These are phyloP conservation scores for Brachionus manjavacas DNA, from an alignment of 1,140 invertebrate genomes.

Conservation along the genomic window DNA sequence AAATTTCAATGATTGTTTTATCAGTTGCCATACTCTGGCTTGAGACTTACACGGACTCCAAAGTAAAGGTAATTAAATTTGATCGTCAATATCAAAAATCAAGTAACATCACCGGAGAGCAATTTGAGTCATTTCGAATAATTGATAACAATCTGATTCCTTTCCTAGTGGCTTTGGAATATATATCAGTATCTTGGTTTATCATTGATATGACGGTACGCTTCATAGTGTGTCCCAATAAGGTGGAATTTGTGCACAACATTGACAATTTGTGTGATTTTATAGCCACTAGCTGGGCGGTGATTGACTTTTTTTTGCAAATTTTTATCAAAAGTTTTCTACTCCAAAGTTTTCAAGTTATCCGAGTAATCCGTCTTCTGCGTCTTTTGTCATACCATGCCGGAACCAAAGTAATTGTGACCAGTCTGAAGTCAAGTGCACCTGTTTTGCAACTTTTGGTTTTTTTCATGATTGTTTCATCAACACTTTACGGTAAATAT, in stretches of 20 bases:
- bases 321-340: constrained; percentile 44
- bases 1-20: constrained; percentile 20
- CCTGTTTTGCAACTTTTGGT: constrained; percentile 67
- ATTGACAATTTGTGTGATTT: constrained; percentile 60
- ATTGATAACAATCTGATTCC: not conserved
- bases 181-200: constrained; percentile 29
- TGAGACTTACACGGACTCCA: not conserved
- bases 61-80: not conserved
- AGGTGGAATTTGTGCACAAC: constrained; percentile 54
- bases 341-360: constrained; percentile 48
- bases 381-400: constrained; percentile 52
- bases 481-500: constrained; percentile 79
- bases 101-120: not conserved
- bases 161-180: not conserved
- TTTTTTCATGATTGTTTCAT: constrained; percentile 89
- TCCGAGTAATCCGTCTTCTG: constrained; percentile 54
- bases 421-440: constrained; percentile 53
- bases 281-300: constrained; percentile 57
- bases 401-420: constrained; percentile 53
- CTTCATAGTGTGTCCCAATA: constrained; percentile 57
- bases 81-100: not conserved
- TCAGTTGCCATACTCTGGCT: constrained; percentile 4
- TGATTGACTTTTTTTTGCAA: constrained; percentile 46
- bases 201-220: constrained; percentile 44
- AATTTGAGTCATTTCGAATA: not conserved